Conservation (phyloP, 1,140 invertebrate genomes). For the Teleopsis dalmanni region DNA sequence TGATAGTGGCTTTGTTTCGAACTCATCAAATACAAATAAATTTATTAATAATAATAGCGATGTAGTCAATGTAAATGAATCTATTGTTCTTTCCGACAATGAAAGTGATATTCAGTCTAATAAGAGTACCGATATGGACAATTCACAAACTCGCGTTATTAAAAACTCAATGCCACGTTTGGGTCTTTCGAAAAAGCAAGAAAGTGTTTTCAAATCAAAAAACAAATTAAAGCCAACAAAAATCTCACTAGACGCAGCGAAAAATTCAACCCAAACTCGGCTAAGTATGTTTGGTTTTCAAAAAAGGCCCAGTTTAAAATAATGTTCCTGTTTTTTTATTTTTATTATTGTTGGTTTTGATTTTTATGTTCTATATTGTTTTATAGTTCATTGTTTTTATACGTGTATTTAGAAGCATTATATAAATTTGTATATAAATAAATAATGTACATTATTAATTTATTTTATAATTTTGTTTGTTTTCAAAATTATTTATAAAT, state of each 20-base stretch:
- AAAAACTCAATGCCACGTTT: conserved; percentile 10
- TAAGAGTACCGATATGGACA: not conserved
- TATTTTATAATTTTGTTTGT: no score
- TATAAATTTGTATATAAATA: no score
- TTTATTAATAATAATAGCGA: not conserved
- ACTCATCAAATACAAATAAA: not conserved
- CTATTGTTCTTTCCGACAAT: conserved; percentile 7
- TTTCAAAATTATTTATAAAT: no score
- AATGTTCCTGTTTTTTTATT: conserved; percentile 1
- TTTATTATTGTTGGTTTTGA: not conserved
- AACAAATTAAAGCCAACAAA: conserved; percentile 11
- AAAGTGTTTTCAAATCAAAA: conserved; percentile 18
- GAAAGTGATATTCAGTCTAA: not conserved
- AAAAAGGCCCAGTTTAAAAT: conserved; percentile 29
- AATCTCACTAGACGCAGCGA: conserved; percentile 13
- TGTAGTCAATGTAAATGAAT: no score
- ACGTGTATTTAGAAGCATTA: no score
- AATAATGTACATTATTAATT: no score
- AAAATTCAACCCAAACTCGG: conserved; percentile 21
- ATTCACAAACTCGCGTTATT: not conserved
- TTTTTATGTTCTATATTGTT: not conserved
- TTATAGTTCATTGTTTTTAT: no score
- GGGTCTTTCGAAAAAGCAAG: conserved; percentile 16
- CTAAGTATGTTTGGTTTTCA: conserved; percentile 42
- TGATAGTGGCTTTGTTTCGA: not conserved